phyloP scores from a whole-genome alignment of 2,888 invertebrate genomes.

The Leptothorax acervorum region DNA sequence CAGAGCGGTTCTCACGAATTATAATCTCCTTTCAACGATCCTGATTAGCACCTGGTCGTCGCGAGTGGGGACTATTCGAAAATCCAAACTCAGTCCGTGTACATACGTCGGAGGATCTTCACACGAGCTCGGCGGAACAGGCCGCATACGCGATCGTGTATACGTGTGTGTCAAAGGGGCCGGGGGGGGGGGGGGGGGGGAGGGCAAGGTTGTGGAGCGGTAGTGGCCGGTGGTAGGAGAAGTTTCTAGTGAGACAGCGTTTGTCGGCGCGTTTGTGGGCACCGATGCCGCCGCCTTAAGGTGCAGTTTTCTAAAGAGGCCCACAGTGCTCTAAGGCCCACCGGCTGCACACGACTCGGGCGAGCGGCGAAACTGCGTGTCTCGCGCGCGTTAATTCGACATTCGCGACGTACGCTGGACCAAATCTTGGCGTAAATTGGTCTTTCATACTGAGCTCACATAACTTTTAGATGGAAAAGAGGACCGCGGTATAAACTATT shows the following conservation, averaged over 20 bases:
- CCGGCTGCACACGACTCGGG: slow-evolving; percentile 56
- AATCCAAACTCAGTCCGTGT: slow-evolving; percentile 32
- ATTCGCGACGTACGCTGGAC: slow-evolving; percentile 4
- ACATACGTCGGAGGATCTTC: slow-evolving; percentile 27
- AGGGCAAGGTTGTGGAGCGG: slow-evolving; percentile 51
- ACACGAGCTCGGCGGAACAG: slow-evolving; percentile 18
- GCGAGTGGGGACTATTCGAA: slow-evolving; percentile 52
- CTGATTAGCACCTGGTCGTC: slow-evolving; percentile 78
- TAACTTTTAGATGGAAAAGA: not conserved
- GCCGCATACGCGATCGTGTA: slow-evolving; percentile 35
- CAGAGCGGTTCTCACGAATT: not conserved
- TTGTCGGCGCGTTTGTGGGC: slow-evolving; percentile 84
- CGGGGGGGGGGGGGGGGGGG: slow-evolving; percentile 21
- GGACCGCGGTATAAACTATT: not conserved
- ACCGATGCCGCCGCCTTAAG: slow-evolving; percentile 80
- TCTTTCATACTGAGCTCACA: not conserved
- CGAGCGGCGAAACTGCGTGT: slow-evolving; percentile 22
- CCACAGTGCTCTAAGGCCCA: slow-evolving; percentile 58
- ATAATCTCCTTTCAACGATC: slow-evolving; percentile 35
- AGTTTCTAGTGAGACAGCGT: slow-evolving; percentile 83
- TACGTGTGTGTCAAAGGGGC: slow-evolving; percentile 39
- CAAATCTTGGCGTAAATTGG: slow-evolving; percentile 25
- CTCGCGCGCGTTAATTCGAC: slow-evolving; percentile 1
- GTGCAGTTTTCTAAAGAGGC: slow-evolving; percentile 75
- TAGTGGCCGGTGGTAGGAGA: slow-evolving; percentile 68